Conservation (phyloP, 2,888 invertebrate genomes). For the Drosophila antonietae region DNA sequence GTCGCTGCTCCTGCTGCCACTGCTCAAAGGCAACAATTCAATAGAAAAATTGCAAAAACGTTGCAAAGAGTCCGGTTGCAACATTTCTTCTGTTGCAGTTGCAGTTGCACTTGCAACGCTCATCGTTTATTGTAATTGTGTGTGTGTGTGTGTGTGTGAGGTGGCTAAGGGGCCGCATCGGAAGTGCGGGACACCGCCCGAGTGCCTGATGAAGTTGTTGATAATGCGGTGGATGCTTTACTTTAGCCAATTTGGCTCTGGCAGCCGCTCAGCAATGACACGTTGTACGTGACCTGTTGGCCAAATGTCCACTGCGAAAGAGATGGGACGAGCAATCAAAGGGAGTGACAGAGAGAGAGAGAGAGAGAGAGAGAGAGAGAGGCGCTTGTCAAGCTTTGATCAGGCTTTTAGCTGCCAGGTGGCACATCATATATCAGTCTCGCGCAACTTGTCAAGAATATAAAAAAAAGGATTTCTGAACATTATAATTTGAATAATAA, state of each 20-base stretch:
- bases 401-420: slow-evolving; percentile 55
- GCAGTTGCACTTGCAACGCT: slow-evolving; percentile 55
- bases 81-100: slow-evolving; percentile 43
- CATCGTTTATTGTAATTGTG: slow-evolving; percentile 70
- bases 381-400: slow-evolving; percentile 38
- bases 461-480: slow-evolving; percentile 8
- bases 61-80: slow-evolving; percentile 42
- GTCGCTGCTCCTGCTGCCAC: neutral
- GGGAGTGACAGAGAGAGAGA: slow-evolving; percentile 5
- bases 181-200: slow-evolving; percentile 26
- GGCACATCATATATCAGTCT: slow-evolving; percentile 59
- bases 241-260: slow-evolving; percentile 76
- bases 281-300: slow-evolving; percentile 72
- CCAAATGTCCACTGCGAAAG: slow-evolving; percentile 55
- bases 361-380: slow-evolving; percentile 7
- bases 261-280: slow-evolving; percentile 76
- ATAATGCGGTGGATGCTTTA: slow-evolving; percentile 75
- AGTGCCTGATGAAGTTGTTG: slow-evolving; percentile 70
- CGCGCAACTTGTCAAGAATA: slow-evolving; percentile 31
- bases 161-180: slow-evolving; percentile 10
- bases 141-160: neutral
- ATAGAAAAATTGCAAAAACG: slow-evolving; percentile 67
- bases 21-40: slow-evolving; percentile 64
- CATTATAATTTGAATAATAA: slow-evolving; percentile 5
- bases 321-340: slow-evolving; percentile 9